Evolutionary conservation across 2,888 invertebrate species (phyloP).

Genomic region (Hylaea fasciaria): DNA sequence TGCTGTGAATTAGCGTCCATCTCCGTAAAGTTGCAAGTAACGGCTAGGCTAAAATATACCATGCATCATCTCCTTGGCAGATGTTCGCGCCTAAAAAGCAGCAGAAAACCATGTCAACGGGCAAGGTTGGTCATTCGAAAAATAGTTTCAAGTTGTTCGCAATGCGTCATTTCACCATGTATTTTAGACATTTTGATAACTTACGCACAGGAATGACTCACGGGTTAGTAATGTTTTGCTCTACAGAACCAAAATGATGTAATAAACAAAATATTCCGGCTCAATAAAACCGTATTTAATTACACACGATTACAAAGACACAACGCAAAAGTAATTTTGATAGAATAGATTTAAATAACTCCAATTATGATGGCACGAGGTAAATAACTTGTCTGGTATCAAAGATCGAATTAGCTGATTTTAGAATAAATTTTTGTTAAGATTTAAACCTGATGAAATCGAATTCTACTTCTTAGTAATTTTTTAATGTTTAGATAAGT

Average conservation of each 20-base stretch:
- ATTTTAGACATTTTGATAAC: slow-evolving; percentile 22
- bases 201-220: slow-evolving; percentile 25
- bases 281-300: slow-evolving; percentile 14
- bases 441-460: too few species aligned
- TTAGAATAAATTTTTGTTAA: too few species aligned
- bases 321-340: neutral
- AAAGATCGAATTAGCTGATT: too few species aligned
- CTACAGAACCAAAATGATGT: slow-evolving; percentile 18
- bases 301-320: slow-evolving; percentile 6
- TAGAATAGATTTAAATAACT: neutral
- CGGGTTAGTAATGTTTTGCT: slow-evolving; percentile 24
- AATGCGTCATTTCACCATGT: slow-evolving; percentile 31
- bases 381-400: too few species aligned
- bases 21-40: too few species aligned
- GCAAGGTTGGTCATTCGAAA: slow-evolving; percentile 34
- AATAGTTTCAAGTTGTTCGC: slow-evolving; percentile 20
- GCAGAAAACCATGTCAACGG: slow-evolving; percentile 1
- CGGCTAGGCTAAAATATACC: neutral
- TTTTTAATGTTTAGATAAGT: too few species aligned
- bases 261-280: slow-evolving; percentile 22
- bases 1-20: too few species aligned
- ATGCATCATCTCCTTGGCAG: slow-evolving; percentile 2
- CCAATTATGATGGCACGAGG: too few species aligned
- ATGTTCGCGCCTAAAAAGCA: neutral
- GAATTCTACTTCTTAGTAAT: too few species aligned